A percentile compares a stretch with the other conserved stretches of the same genome.
These are phyloP conservation scores for Huso huso DNA, from an alignment of 2,797 vertebrate species.

Conservation along the genomic window DNA sequence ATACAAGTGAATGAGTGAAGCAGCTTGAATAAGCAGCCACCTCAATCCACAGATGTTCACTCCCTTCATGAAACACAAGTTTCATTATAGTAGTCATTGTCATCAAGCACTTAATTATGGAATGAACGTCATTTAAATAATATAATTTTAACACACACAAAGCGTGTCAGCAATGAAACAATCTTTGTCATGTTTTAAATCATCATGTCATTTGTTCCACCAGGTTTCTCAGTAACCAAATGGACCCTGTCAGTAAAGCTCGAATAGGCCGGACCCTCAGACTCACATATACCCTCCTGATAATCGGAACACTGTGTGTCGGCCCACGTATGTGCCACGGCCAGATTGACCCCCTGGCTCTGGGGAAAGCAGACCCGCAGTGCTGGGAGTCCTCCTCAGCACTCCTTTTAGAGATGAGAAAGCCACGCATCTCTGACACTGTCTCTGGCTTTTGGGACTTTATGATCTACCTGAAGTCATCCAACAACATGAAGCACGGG, in stretches of 20 bases:
- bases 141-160: no score
- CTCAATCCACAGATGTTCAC: no score
- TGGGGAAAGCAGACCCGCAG: slow-evolving; percentile 65
- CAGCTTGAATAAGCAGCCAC: no score
- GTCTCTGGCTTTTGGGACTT: slow-evolving; percentile 87
- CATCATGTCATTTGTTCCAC: no score
- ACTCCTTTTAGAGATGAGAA: slow-evolving; percentile 77
- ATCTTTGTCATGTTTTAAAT: no score
- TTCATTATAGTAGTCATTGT: no score
- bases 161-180: no score
- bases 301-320: slow-evolving; percentile 56
- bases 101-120: no score
- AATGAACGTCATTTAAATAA: no score
- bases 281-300: slow-evolving; percentile 49
- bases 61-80: no score
- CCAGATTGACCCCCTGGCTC: slow-evolving; percentile 69
- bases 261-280: slow-evolving; percentile 38
- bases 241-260: slow-evolving; percentile 31
- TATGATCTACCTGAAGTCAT: slow-evolving; percentile 81
- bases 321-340: slow-evolving; percentile 50
- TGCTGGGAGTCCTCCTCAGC: slow-evolving; percentile 87
- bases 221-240: slow-evolving; percentile 30
- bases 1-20: no score
- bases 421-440: slow-evolving; percentile 78
- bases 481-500: slow-evolving; percentile 76